Evolutionary conservation across 2,797 vertebrate genomes (phyloP).

Genomic region (Protonibea diacanthus): DNA sequence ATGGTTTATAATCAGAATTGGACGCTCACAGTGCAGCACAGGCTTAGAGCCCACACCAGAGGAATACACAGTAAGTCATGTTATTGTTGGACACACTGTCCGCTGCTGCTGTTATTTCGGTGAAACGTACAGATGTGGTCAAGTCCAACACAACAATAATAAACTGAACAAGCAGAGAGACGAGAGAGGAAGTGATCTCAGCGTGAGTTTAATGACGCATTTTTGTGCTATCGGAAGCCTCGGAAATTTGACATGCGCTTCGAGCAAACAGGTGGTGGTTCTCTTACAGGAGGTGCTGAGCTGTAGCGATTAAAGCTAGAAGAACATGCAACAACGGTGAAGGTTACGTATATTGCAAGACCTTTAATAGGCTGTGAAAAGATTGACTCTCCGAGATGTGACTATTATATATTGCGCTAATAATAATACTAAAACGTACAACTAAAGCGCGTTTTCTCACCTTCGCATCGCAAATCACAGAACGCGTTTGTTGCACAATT

Average conservation of each 20-base stretch:
- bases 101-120: neutral
- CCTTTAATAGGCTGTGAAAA: neutral
- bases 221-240: neutral
- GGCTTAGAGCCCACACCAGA: too few relatives aligned
- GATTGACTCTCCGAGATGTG: accelerated
- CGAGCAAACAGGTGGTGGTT: neutral
- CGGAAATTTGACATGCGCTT: conserved; percentile 8
- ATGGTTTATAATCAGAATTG: too few relatives aligned
- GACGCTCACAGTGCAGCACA: neutral
- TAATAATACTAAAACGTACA: neutral
- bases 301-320: neutral
- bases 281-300: too few relatives aligned
- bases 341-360: neutral
- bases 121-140: too few relatives aligned
- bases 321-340: neutral
- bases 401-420: neutral
- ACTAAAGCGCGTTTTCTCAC: accelerated
- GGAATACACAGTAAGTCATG: neutral
- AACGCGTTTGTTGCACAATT: neutral
- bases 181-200: conserved; percentile 75
- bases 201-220: conserved; percentile 42
- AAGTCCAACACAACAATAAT: neutral
- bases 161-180: conserved; percentile 8
- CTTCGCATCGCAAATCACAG: neutral
- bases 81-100: neutral